Percentiles rank a stretch among this genome's conserved stretches.
These are phyloP conservation scores for Perccottus glenii DNA, from an alignment of 2,113 vertebrate genomes.

Conservation along the genomic window DNA sequence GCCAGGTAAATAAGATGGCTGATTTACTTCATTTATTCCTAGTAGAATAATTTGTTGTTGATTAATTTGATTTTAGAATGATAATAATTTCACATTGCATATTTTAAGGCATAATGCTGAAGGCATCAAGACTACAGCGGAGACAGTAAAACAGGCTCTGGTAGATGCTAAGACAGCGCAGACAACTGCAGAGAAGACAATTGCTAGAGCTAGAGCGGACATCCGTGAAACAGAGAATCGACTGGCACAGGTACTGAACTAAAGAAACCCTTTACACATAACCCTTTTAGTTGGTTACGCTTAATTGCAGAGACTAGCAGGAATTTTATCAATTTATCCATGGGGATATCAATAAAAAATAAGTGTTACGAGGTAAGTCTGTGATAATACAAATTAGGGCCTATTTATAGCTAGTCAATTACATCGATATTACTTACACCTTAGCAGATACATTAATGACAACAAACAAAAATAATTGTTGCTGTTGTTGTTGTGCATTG, in stretches of 20 bases:
- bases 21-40: neutral
- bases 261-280: neutral
- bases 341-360: no score
- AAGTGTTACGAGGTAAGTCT: no score
- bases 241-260: constrained; percentile 74
- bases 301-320: no score
- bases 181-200: constrained; percentile 84
- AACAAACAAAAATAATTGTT: neutral
- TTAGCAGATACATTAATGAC: no score
- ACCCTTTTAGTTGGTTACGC: no score
- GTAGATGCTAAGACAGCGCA: constrained; percentile 86
- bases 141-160: constrained; percentile 84
- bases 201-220: constrained; percentile 82
- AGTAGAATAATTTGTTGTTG: neutral
- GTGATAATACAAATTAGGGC: no score
- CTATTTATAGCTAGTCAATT: no score
- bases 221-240: constrained; percentile 84
- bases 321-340: no score
- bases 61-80: neutral
- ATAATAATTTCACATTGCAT: neutral
- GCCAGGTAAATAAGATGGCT: constrained; percentile 78
- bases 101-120: constrained; percentile 84
- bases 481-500: neutral
- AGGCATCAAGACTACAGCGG: constrained; percentile 83
- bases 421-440: no score